Conservation (phyloP, 2,797 vertebrate species). For the Setipinna tenuifilis region DNA sequence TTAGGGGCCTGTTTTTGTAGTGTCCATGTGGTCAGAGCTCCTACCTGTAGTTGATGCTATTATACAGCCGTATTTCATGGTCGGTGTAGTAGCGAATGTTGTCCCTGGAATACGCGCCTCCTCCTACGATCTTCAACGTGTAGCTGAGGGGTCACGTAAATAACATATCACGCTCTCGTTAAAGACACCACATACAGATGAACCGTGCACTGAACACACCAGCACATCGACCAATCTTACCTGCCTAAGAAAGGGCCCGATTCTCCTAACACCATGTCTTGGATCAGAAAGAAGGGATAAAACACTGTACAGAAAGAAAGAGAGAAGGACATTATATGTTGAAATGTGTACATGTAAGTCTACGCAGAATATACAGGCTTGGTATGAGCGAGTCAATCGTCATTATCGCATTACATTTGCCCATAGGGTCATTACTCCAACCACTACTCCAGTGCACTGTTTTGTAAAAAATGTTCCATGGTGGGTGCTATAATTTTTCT, state of each 20-base stretch:
- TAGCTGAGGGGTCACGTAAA: constrained; percentile 55
- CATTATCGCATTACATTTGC: no score
- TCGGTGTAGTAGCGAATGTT: constrained; percentile 55
- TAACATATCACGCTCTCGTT: background rate
- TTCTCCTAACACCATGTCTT: constrained; percentile 70
- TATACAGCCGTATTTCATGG: constrained; percentile 63
- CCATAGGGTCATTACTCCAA: no score
- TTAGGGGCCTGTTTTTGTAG: background rate
- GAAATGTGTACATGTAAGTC: background rate
- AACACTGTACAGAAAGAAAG: constrained; percentile 58
- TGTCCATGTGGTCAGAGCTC: background rate
- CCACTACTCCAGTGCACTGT: no score
- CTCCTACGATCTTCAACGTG: constrained; percentile 64
- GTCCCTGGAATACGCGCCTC: constrained; percentile 46
- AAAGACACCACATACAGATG: background rate
- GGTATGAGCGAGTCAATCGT: no score
- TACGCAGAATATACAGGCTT: background rate
- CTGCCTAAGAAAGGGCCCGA: constrained; percentile 65
- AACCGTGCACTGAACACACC: background rate
- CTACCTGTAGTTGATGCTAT: constrained; percentile 43
- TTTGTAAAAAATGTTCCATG: no score
- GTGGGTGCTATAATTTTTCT: no score
- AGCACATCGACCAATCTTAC: constrained; percentile 45
- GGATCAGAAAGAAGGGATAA: constrained; percentile 70
- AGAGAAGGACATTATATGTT: background rate